Base-by-base conservation (phyloP, 2,888 invertebrate genomes). In the Pardosa pseudoannulata region DNA sequence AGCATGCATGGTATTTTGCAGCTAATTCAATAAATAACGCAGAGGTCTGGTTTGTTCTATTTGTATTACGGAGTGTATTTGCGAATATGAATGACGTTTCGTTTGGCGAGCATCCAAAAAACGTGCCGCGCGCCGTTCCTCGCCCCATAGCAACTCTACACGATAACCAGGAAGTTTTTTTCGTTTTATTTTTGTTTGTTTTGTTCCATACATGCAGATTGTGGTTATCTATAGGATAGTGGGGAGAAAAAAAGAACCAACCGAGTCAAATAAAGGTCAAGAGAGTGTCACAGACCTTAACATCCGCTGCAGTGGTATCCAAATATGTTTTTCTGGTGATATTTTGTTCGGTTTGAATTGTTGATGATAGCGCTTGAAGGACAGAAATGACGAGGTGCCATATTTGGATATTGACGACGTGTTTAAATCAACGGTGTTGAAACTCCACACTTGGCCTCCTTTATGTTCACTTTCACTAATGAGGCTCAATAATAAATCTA, bases 231-330 rank as follows among this genome's bases (percentile, higher is more conserved):
- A 29, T 65, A 29, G 31, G 65, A 65, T 65, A n/a, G 19, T 31
- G 56, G 28, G n/a, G n/a, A n/a, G n/a, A n/a, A 19, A 29, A 65
- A 65, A n/a, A 65, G 16, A 29, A 65, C 1, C 16, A 65, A 65
- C n/a, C 2, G 65, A 65, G n/a, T 65, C 31, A 65, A 65, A 65
- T 65, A 65, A 65, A 65, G 65, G 65, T 65, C 65, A n/a, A 31
- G 16, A 65, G 65, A 65, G 65, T 65, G 65, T 65, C 65, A 65
- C 65, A 65, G 65, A 65, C 65, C 65, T 65, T 29, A 65, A 65
- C 65, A 65, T 65, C 65, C 65, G 31, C 31, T n/a, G n/a, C 29
- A 65, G 29, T 65, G 16, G 62, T 65, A 29, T 65, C 31, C 65
- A 65, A 1, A 31, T 29, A 16, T 65, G 16, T 31, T 65, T 65